Evolutionary conservation across 2,797 vertebrate genomes (phyloP).

Genomic region (Cirrhinus molitorella): DNA sequence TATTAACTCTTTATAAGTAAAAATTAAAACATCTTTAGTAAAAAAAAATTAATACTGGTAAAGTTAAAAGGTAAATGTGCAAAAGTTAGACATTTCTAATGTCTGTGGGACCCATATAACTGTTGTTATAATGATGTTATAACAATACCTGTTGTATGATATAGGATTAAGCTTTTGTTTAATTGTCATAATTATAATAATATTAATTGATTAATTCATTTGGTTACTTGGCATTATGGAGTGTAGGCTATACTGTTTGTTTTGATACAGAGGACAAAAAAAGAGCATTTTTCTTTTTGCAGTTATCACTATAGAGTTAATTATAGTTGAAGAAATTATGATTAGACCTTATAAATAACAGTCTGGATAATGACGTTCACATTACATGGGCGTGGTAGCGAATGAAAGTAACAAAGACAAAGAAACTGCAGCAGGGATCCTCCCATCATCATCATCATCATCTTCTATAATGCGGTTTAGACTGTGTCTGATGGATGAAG

Average conservation of each 20-base stretch:
- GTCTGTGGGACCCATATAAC: not conserved
- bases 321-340: not conserved
- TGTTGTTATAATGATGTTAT: not conserved
- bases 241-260: not conserved
- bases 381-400: slow-evolving; percentile 50
- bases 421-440: slow-evolving; percentile 38
- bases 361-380: slow-evolving; percentile 1
- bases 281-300: not conserved
- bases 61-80: not conserved
- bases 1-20: not conserved
- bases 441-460: not conserved
- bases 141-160: not conserved
- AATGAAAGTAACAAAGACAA: slow-evolving; percentile 42
- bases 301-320: not conserved
- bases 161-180: not conserved
- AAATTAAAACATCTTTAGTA: not conserved
- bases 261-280: not conserved
- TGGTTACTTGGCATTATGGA: not conserved
- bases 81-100: not conserved
- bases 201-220: not conserved
- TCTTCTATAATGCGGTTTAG: not conserved
- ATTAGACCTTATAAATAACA: not conserved
- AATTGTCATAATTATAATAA: not conserved
- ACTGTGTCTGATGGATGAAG: not conserved
- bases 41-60: not conserved